Percentiles rank a stretch among this genome's conserved stretches.
These are phyloP conservation scores for Emydura subglobosa DNA, from an alignment of 2,113 vertebrate genomes.

Conservation along the genomic window DNA sequence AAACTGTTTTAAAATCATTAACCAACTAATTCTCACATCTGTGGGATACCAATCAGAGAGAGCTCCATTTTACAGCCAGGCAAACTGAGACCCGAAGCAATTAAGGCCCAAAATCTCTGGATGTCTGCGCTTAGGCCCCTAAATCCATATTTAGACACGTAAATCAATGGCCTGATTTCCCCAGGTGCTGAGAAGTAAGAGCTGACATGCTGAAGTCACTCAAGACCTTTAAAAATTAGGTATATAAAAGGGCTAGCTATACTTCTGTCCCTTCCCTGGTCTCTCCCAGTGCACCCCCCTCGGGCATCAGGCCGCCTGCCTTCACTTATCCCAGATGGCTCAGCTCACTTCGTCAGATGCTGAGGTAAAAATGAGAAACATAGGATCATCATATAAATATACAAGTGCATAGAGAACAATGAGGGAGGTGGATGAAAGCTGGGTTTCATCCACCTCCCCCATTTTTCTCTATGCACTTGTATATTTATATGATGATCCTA, in stretches of 20 bases:
- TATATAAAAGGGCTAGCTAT: not conserved
- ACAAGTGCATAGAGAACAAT: too few species aligned
- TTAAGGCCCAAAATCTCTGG: not conserved
- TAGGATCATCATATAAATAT: too few species aligned
- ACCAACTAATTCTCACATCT: fast-evolving
- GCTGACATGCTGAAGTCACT: not conserved
- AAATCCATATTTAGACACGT: not conserved
- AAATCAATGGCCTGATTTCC: not conserved
- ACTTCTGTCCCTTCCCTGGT: not conserved
- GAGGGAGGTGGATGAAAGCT: too few species aligned
- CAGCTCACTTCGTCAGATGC: too few species aligned
- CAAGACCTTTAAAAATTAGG: not conserved
- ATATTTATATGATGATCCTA: too few species aligned
- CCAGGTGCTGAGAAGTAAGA: not conserved
- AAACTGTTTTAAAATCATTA: not conserved
- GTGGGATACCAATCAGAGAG: not conserved
- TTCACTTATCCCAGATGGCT: not conserved
- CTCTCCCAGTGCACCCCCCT: not conserved
- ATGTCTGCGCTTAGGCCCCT: not conserved
- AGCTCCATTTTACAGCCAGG: not conserved
- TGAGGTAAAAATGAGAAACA: too few species aligned
- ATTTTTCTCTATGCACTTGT: too few species aligned
- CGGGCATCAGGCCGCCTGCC: not conserved
- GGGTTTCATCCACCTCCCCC: too few species aligned
- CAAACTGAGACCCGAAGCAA: too few species aligned